Evolutionary conservation across 1,140 invertebrate genomes (phyloP), one percentile per base, ranked within the genome.

Genomic region (Bicyclus anynana): DNA sequence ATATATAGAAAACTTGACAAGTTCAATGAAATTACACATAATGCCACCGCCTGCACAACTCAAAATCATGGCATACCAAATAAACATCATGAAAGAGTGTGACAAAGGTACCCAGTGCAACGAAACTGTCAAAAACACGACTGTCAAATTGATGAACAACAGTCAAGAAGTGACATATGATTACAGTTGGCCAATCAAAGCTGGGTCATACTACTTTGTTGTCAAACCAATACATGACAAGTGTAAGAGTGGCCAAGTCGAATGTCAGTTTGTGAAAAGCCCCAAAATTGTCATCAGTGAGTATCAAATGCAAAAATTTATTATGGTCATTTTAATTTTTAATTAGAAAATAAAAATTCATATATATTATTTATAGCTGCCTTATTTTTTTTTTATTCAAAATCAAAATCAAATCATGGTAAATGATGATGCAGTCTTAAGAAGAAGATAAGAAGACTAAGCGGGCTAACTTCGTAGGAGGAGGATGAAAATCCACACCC

Each of bases 201-300:
- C 79, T 0, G 82, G 84, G 0, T 67, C 59, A 0, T 81, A 78
- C 49, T 77, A 77, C 20, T 87, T 84, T 44, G 47, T 76, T 0
- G 78, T 87, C 3, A 80, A 67, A 5, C 80, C 83, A 0, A 40
- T 78, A 5, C 81, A 86, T 59, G 66, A 64, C 0, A 62, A 59
- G 2, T 86, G 82, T 33, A 59, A 46, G 18, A 33, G 44, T 18
- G 37, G 20, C 20, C 16, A 47, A 5, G 5, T 54, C 7, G 51
- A 65, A 5, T 87, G 84, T 51, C 68, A 62, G 33, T 63, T 44
- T 33, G 75, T 82, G 0, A 67, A 74, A 20, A 87, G 82, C 50
- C 79, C 82, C 0, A 79, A 61, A 46, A 81, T 87, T 42, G 58
- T 52, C 33, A 83, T 85, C 21, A 77, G 80, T 85, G 46, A 81